phyloP scores from a whole-genome alignment of 1,140 invertebrate species.

The Meteorus sp. region DNA sequence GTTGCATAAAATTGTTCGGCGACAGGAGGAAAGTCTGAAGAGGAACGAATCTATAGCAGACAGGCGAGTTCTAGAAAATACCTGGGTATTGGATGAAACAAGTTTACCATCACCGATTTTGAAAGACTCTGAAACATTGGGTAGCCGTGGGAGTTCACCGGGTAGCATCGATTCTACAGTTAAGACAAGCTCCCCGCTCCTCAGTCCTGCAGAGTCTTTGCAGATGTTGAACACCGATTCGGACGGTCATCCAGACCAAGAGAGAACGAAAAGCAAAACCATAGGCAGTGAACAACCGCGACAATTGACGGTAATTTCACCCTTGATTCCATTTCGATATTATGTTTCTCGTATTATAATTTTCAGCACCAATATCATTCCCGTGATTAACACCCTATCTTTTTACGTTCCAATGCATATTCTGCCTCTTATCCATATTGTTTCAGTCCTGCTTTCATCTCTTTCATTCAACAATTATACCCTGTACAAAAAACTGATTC shows the following conservation, averaged over 20 bases:
- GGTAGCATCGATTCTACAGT: conserved; percentile 31
- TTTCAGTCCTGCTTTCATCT: background rate
- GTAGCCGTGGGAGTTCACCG: conserved; percentile 30
- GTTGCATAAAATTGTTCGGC: conserved; percentile 43
- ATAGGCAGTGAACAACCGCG: too few species aligned
- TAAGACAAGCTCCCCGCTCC: conserved; percentile 48
- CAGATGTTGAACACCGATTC: conserved; percentile 34
- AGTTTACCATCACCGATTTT: conserved; percentile 50
- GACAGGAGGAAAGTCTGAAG: conserved; percentile 17
- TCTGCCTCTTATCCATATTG: background rate
- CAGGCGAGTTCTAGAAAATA: conserved; percentile 37
- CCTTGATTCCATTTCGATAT: too few species aligned
- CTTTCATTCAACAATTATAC: background rate
- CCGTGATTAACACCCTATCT: too few species aligned
- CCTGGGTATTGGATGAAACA: conserved; percentile 35
- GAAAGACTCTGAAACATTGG: conserved; percentile 34
- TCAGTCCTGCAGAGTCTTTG: conserved; percentile 39
- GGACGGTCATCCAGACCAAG: background rate
- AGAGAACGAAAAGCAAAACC: too few species aligned
- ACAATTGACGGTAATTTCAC: too few species aligned
- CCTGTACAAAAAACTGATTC: background rate
- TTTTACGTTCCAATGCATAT: too few species aligned
- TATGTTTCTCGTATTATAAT: too few species aligned
- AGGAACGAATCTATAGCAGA: conserved; percentile 10
- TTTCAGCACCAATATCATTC: too few species aligned